Conservation (phyloP, 2,797 vertebrate species). For the Anguilla marmorata region DNA sequence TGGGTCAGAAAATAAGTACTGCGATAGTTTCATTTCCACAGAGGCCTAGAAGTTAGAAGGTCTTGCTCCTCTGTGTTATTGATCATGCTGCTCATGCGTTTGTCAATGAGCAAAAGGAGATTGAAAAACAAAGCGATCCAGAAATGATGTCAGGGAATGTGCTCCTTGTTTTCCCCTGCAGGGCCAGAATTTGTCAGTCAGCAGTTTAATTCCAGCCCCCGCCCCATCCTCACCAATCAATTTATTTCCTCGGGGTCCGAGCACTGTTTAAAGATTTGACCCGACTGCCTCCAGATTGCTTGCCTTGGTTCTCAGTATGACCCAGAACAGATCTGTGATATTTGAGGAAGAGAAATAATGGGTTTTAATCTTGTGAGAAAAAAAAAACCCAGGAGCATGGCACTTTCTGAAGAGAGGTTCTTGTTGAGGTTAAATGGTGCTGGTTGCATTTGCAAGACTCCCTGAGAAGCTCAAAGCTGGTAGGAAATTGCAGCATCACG, state of each 20-base stretch:
- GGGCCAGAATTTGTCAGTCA: constrained; percentile 72
- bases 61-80: constrained; percentile 11
- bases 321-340: constrained; percentile 16
- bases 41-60: not conserved
- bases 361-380: constrained; percentile 5
- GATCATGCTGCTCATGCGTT: not conserved
- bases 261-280: constrained; percentile 68
- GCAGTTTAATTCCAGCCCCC: constrained; percentile 64
- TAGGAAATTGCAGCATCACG: not conserved
- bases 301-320: constrained; percentile 21
- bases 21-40: not conserved
- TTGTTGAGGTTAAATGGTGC: constrained; percentile 12
- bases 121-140: constrained; percentile 61
- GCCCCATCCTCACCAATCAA: constrained; percentile 68
- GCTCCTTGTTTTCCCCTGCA: constrained; percentile 63
- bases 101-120: constrained; percentile 65
- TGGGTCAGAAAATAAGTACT: not conserved
- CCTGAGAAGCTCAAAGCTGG: not conserved
- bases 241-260: constrained; percentile 68
- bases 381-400: not conserved
- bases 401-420: not conserved
- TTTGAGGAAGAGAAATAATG: constrained; percentile 23
- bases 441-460: not conserved
- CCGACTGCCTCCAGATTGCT: constrained; percentile 60
- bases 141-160: constrained; percentile 69